Percentiles rank a stretch among this genome's conserved stretches.
phyloP scores from a whole-genome alignment of 2,113 vertebrate genomes.

The Erythrocebus patas region DNA sequence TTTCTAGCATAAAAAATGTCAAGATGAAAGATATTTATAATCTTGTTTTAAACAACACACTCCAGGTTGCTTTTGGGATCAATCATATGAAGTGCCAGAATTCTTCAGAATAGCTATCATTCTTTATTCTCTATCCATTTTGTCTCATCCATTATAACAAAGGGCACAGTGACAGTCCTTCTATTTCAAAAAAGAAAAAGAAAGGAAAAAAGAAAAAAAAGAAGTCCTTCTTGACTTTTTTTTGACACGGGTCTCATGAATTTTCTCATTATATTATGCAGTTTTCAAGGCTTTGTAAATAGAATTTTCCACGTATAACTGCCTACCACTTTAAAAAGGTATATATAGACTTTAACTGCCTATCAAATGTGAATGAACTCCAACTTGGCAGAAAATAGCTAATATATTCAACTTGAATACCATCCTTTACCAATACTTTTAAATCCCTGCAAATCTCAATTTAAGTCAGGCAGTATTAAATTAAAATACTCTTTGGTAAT shows the following conservation, averaged over 20 bases:
- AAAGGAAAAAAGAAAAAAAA: background rate
- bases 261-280: background rate
- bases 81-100: conserved; percentile 19
- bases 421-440: background rate
- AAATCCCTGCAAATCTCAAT: background rate
- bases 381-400: background rate
- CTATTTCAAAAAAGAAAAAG: background rate
- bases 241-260: background rate
- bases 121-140: conserved; percentile 8
- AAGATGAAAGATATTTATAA: conserved; percentile 25
- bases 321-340: background rate
- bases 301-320: background rate
- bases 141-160: conserved; percentile 31
- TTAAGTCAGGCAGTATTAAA: background rate
- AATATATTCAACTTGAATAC: background rate
- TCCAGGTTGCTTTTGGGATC: background rate
- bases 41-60: conserved; percentile 8
- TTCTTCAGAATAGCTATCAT: background rate
- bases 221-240: background rate
- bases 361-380: conserved; percentile 15
- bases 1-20: background rate
- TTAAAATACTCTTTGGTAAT: background rate
- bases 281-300: background rate
- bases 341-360: background rate
- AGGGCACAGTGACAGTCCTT: background rate